A percentile compares a stretch with the other conserved stretches of the same genome.
These are phyloP conservation scores for Atrina japonica DNA, from an alignment of 2,888 invertebrate species.

Conservation along the genomic window DNA sequence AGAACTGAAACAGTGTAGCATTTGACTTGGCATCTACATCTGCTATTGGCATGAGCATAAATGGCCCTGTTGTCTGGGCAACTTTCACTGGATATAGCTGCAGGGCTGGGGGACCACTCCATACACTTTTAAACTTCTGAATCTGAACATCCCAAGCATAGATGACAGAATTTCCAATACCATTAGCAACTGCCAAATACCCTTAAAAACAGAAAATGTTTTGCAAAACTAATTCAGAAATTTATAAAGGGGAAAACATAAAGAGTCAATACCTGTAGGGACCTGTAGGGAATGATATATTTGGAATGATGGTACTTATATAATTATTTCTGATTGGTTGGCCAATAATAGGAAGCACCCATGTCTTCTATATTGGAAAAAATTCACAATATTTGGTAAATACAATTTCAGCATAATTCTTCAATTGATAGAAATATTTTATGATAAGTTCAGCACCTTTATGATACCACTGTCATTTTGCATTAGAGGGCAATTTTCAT, in stretches of 20 bases:
- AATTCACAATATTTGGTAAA: too few relatives aligned
- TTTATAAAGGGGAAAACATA: background rate
- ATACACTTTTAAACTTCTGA: slow-evolving; percentile 63
- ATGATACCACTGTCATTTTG: too few relatives aligned
- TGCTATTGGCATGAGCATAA: slow-evolving; percentile 62
- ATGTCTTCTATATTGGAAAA: too few relatives aligned
- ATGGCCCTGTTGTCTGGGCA: slow-evolving; percentile 59
- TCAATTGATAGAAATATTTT: too few relatives aligned
- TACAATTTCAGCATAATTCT: too few relatives aligned
- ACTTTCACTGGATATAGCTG: slow-evolving; percentile 66
- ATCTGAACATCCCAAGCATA: slow-evolving; percentile 67
- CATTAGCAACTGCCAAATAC: slow-evolving; percentile 69
- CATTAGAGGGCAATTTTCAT: too few relatives aligned
- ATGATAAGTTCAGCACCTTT: too few relatives aligned
- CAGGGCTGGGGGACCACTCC: slow-evolving; percentile 65
- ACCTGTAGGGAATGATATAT: too few relatives aligned
- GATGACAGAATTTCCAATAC: slow-evolving; percentile 68
- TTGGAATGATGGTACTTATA: too few relatives aligned
- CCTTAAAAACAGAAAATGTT: slow-evolving; percentile 51
- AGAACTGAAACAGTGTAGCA: slow-evolving; percentile 63
- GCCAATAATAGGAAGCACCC: too few relatives aligned
- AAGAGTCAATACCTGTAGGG: too few relatives aligned
- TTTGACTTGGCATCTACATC: slow-evolving; percentile 51
- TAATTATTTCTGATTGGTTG: too few relatives aligned
- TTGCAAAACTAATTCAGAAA: background rate